phyloP scores from a whole-genome alignment of 2,113 vertebrate genomes.

The Rhabdomys dilectus region DNA sequence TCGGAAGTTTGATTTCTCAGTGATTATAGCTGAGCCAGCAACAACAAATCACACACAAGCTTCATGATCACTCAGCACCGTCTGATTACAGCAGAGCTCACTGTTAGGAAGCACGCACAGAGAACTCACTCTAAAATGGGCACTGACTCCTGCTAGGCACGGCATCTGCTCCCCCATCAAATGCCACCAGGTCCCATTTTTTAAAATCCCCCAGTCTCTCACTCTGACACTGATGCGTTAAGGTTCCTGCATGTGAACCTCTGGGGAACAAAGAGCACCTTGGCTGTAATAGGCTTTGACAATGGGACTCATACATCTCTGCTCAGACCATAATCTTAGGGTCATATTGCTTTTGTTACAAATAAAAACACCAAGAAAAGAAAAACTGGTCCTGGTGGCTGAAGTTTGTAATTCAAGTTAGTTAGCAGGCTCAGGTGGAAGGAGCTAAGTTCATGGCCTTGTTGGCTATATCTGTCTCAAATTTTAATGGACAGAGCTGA shows the following conservation, averaged over 20 bases:
- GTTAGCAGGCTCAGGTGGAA: neutral
- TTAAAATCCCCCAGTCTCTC: neutral
- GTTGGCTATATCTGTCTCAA: neutral
- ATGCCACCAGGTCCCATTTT: neutral
- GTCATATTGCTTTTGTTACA: neutral
- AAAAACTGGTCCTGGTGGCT: neutral
- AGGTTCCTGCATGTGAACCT: neutral
- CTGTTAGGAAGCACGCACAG: neutral
- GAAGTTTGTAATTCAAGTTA: neutral
- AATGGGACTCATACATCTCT: neutral
- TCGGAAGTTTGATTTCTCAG: conserved; percentile 4
- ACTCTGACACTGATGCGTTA: neutral
- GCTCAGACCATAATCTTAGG: neutral
- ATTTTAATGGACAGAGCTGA: neutral
- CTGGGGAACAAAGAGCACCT: neutral
- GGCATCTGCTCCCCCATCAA: neutral
- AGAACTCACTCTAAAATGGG: neutral
- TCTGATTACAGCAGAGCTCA: neutral
- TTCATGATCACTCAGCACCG: neutral
- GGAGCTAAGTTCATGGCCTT: neutral
- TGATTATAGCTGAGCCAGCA: neutral
- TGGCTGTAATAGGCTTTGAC: neutral
- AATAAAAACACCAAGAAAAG: conserved; percentile 4
- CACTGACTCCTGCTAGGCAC: neutral
- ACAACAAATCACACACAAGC: neutral